phyloP scores from a whole-genome alignment of 2,888 invertebrate genomes.

The Eupithecia vulgata region DNA sequence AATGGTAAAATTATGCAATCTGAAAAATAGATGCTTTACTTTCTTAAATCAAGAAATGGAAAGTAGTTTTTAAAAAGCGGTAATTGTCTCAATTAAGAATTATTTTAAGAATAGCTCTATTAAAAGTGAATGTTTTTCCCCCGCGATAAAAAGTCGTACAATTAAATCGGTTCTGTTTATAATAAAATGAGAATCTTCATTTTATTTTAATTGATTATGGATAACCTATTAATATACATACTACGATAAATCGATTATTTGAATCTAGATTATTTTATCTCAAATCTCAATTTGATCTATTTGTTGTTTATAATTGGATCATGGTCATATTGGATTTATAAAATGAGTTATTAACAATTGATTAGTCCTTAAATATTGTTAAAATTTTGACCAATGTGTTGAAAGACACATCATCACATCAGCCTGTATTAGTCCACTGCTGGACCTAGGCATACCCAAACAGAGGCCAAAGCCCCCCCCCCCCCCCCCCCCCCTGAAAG shows the following conservation, averaged over 20 bases:
- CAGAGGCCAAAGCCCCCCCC: no score
- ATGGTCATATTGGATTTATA: background rate
- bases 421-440: no score
- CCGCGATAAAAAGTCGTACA: background rate
- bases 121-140: background rate
- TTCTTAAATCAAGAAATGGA: background rate
- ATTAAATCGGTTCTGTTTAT: background rate
- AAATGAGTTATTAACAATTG: no score
- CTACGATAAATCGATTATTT: slow-evolving; percentile 17
- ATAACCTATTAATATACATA: background rate
- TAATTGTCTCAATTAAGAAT: background rate
- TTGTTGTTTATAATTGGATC: slow-evolving; percentile 22
- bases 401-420: no score
- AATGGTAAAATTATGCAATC: background rate
- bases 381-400: no score
- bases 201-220: background rate
- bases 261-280: slow-evolving; percentile 19
- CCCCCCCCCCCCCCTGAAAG: no score
- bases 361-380: no score
- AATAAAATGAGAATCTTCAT: background rate
- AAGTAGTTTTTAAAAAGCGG: background rate
- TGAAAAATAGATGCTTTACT: background rate
- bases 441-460: no score
- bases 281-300: slow-evolving; percentile 29
- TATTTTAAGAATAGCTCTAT: background rate